Percentiles rank a stretch among this genome's conserved stretches.
Evolutionary conservation across 1,140 invertebrate species (phyloP).

Genomic region (Euwallacea similis): DNA sequence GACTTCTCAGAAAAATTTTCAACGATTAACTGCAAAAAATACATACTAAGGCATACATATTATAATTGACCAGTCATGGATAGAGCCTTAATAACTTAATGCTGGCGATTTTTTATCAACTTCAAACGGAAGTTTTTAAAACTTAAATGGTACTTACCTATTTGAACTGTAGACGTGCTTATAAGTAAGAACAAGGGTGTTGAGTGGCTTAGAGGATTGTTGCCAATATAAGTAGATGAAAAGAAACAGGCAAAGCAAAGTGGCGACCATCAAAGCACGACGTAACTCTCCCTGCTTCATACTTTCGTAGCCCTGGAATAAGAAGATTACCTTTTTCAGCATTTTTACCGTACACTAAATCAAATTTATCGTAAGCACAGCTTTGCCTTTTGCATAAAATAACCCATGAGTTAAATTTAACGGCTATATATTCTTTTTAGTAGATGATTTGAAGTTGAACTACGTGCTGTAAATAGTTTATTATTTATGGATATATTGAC

Average conservation of each 20-base stretch:
- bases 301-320: constrained; percentile 47
- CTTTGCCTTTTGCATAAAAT: too few relatives aligned
- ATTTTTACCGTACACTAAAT: too few relatives aligned
- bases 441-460: too few relatives aligned
- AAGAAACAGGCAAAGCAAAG: constrained; percentile 57
- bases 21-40: too few relatives aligned
- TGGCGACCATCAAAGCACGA: constrained; percentile 57
- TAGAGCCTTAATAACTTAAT: neutral
- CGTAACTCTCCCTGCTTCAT: constrained; percentile 55
- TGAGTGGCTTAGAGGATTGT: constrained; percentile 41
- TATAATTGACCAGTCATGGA: neutral
- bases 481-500: too few relatives aligned
- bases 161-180: constrained; percentile 39
- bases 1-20: too few relatives aligned
- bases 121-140: too few relatives aligned
- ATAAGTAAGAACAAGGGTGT: constrained; percentile 40
- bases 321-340: constrained; percentile 15
- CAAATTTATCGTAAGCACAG: too few relatives aligned
- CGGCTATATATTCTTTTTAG: too few relatives aligned
- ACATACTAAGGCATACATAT: too few relatives aligned
- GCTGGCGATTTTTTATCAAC: neutral
- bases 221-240: constrained; percentile 59
- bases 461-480: too few relatives aligned
- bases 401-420: too few relatives aligned
- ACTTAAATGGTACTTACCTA: constrained; percentile 38